Evolutionary conservation across 1,140 invertebrate species (phyloP), one percentile per base, ranked within the genome.

Genomic region (Meloidogyne floridensis): DNA sequence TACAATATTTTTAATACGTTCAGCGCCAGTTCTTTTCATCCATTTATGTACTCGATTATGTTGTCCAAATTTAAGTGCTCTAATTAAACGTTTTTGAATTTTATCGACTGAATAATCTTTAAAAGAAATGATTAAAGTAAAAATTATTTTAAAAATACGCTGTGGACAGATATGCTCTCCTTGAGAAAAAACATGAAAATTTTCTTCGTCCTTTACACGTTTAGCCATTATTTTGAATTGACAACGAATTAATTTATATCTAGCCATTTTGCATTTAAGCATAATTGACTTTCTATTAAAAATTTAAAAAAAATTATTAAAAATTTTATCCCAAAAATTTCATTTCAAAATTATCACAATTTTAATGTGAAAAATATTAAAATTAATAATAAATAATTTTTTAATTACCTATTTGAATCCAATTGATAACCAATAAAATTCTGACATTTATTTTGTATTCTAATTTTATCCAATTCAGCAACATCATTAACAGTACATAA

Each of bases 381-480:
- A 32, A 32, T 32, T 47, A 47, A 47, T 47, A 47, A 6, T n/a
- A 65, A 65, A n/a, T 65, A n/a, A 65, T 18, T 65, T 15, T 15
- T 15, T 15, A 15, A 15, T 3, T n/a, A 65, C 59, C 15, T 65
- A 8, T 65, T 65, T 5, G 59, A n/a, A 65, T 65, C 59, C n/a
- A 65, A n/a, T n/a, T 65, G 59, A 65, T 65, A 65, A 7, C 10
- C 15, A 1, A 3, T 3, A 65, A 65, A 65, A n/a, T 15, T n/a
- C 7, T 65, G 59, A 65, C 59, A 65, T 65, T 65, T 65, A 65
- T 65, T 65, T 65, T 65, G 15, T 65, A 65, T n/a, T 65, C 59
- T 65, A 65, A 65, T 65, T 65, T 18, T 65, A 5, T 65, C n/a
- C 1, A 65, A 65, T 65, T 65, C 59, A 65, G 7, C n/a, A 65